phyloP scores from a whole-genome alignment of 2,797 vertebrate species.

The Hoplostethus atlanticus region DNA sequence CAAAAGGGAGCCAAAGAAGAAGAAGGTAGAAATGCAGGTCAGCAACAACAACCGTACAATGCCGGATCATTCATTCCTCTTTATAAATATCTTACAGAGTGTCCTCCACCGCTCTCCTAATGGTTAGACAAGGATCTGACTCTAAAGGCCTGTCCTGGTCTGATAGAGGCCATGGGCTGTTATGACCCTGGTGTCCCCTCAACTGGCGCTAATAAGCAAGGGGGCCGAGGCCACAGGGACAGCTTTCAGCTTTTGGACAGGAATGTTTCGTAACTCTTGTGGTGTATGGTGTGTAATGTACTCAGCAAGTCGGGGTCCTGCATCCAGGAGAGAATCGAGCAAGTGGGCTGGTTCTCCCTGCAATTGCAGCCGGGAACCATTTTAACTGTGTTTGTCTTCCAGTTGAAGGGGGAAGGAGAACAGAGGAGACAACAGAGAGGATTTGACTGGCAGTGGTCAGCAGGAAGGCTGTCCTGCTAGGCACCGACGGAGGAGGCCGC shows the following conservation, averaged over 20 bases:
- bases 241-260: conserved; percentile 58
- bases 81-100: conserved; percentile 23
- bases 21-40: neutral
- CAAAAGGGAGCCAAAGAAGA: neutral
- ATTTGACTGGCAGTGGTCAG: too few species aligned
- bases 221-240: conserved; percentile 17
- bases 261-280: conserved; percentile 67
- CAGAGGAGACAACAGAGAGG: too few species aligned
- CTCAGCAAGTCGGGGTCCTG: conserved; percentile 22
- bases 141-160: conserved; percentile 61
- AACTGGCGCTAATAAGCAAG: conserved; percentile 72
- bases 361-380: conserved; percentile 8
- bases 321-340: too few species aligned
- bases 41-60: conserved; percentile 1
- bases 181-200: conserved; percentile 64
- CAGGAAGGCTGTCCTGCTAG: too few species aligned
- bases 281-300: conserved; percentile 75
- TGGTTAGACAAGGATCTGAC: conserved; percentile 39
- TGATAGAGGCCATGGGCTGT: conserved; percentile 66
- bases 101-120: conserved; percentile 42
- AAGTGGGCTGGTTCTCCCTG: conserved; percentile 48
- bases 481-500: too few species aligned
- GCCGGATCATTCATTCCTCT: conserved; percentile 19
- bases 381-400: too few species aligned
- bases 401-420: too few species aligned